Conservation (phyloP, 23 tunicate genomes). For the Ciona savignyi region DNA sequence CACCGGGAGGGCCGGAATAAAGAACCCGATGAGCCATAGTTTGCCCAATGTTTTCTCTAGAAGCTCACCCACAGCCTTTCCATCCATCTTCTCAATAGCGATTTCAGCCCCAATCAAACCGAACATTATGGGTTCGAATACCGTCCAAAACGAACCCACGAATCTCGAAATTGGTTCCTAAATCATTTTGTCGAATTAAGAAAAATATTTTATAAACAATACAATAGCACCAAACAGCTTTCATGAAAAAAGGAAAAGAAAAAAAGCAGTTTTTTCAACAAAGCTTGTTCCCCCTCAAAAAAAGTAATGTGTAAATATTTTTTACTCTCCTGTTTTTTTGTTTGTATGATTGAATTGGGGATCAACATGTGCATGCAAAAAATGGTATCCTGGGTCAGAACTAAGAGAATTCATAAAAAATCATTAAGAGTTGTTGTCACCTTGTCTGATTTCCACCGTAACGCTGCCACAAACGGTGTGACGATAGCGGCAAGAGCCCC, state of each 20-base stretch:
- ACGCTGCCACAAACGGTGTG: conserved; percentile 60
- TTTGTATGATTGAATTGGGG: not conserved
- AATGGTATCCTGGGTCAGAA: not conserved
- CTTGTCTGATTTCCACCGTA: conserved; percentile 51
- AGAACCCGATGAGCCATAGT: too few relatives aligned
- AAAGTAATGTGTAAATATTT: too few relatives aligned
- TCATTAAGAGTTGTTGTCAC: conserved; percentile 10
- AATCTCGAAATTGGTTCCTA: conserved; percentile 47
- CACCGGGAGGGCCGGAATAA: too few relatives aligned
- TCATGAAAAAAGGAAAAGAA: too few relatives aligned
- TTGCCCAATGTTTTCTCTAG: too few relatives aligned
- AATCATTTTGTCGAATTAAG: too few relatives aligned
- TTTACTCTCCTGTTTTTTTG: too few relatives aligned
- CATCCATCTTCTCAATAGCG: conserved; percentile 34
- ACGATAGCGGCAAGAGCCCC: conserved; percentile 88
- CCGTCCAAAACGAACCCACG: conserved; percentile 45
- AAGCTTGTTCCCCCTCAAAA: too few relatives aligned
- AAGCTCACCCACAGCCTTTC: conserved; percentile 47
- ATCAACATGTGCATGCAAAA: not conserved
- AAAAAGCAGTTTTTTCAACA: too few relatives aligned
- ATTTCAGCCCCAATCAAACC: conserved; percentile 95
- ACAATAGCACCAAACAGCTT: too few relatives aligned
- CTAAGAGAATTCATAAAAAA: not conserved
- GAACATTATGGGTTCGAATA: conserved; percentile 80
- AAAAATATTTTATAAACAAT: not conserved